Evolutionary conservation across 2,888 invertebrate genomes (phyloP).

Genomic region (Rhagophthalmus giganteus): DNA sequence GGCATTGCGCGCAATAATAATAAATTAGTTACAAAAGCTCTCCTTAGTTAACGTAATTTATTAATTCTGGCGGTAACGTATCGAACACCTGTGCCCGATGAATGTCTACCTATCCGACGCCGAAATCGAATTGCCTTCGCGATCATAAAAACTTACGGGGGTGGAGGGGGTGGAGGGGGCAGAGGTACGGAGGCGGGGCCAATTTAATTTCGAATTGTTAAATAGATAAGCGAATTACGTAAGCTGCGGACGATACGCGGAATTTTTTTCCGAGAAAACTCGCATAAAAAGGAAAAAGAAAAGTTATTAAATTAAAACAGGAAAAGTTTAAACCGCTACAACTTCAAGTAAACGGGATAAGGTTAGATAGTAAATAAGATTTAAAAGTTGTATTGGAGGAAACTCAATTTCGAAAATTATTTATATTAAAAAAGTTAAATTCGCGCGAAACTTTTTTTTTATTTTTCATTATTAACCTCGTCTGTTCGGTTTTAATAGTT

Average conservation of each 20-base stretch:
- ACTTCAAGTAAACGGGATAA: not conserved
- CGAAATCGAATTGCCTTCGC: not conserved
- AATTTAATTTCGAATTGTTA: no score
- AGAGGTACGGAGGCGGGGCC: no score
- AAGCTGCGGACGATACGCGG: no score
- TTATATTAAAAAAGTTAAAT: not conserved
- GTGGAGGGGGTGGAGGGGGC: no score
- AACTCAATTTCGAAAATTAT: not conserved
- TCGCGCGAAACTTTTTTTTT: no score
- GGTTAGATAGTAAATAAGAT: not conserved
- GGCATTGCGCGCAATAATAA: conserved; percentile 17
- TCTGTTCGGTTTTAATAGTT: no score
- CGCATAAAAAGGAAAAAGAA: no score
- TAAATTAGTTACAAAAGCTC: conserved; percentile 17
- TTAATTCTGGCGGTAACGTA: conserved; percentile 20
- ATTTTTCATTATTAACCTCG: no score
- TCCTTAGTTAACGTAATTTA: conserved; percentile 20
- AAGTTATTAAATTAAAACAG: not conserved
- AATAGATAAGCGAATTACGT: no score
- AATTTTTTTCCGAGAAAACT: no score
- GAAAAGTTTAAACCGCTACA: not conserved
- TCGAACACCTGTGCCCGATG: conserved; percentile 18
- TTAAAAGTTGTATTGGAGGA: not conserved
- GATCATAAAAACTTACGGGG: no score
- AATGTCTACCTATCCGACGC: no score